Conservation (phyloP, 2,113 vertebrate genomes). For the Heliornis fulica region DNA sequence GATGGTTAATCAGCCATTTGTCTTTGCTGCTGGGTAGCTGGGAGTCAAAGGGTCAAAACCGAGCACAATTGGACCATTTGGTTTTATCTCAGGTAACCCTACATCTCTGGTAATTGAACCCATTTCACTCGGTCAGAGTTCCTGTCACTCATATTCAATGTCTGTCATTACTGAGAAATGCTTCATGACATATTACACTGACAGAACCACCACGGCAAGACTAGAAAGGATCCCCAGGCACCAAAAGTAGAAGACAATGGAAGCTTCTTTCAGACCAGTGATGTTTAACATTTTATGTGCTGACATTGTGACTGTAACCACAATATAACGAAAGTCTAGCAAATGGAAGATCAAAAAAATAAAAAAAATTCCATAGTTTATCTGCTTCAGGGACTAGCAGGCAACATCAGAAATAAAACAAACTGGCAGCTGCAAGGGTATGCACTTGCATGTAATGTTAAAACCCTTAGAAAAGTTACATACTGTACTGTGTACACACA, state of each 20-base stretch:
- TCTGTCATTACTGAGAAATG: slow-evolving; percentile 80
- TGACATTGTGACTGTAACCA: slow-evolving; percentile 63
- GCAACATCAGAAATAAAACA: slow-evolving; percentile 56
- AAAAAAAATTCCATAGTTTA: slow-evolving; percentile 55
- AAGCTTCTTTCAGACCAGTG: slow-evolving; percentile 60
- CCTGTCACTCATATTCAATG: slow-evolving; percentile 80
- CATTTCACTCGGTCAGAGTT: slow-evolving; percentile 76
- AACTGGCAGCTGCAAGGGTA: slow-evolving; percentile 38
- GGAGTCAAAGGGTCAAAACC: slow-evolving; percentile 73
- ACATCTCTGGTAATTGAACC: slow-evolving; percentile 78
- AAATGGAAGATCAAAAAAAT: slow-evolving; percentile 67
- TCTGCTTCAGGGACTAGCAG: slow-evolving; percentile 64
- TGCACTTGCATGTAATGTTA: not conserved
- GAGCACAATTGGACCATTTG: slow-evolving; percentile 74
- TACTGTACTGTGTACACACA: not conserved
- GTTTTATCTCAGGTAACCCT: slow-evolving; percentile 79
- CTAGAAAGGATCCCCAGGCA: slow-evolving; percentile 62
- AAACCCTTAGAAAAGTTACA: not conserved
- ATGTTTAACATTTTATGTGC: slow-evolving; percentile 75
- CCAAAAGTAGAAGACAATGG: slow-evolving; percentile 65
- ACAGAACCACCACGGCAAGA: slow-evolving; percentile 65
- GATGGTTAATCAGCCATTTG: slow-evolving; percentile 74
- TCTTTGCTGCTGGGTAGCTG: slow-evolving; percentile 63
- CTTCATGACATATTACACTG: slow-evolving; percentile 77
- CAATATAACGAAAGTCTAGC: slow-evolving; percentile 44